Conservation (phyloP, 2,888 invertebrate species). For the Drosophila mulleri region DNA sequence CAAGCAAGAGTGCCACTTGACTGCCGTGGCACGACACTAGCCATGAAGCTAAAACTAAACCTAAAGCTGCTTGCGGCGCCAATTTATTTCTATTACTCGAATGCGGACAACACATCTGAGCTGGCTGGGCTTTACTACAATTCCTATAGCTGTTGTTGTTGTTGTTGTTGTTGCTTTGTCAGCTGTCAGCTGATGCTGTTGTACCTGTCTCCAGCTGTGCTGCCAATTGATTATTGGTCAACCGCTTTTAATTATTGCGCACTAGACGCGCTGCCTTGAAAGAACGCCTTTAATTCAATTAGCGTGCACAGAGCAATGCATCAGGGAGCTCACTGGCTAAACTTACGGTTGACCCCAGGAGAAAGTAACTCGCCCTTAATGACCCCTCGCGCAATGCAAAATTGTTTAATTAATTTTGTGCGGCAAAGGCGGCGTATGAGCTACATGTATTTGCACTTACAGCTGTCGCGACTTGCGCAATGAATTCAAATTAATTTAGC, state of each 20-base stretch:
- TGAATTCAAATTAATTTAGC: slow-evolving; percentile 76
- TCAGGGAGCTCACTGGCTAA: slow-evolving; percentile 15
- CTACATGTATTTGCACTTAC: slow-evolving; percentile 72
- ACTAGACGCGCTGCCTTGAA: slow-evolving; percentile 16
- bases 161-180: slow-evolving; percentile 19
- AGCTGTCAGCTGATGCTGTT: slow-evolving; percentile 31
- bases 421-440: slow-evolving; percentile 41
- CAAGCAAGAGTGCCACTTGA: slow-evolving; percentile 51
- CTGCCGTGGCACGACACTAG: slow-evolving; percentile 47
- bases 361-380: not conserved
- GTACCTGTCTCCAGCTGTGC: slow-evolving; percentile 71
- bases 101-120: slow-evolving; percentile 19
- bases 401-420: slow-evolving; percentile 58
- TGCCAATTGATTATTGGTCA: slow-evolving; percentile 74
- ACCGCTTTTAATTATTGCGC: slow-evolving; percentile 71
- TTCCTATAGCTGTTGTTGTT: not conserved
- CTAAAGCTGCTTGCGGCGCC: slow-evolving; percentile 62
- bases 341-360: not conserved
- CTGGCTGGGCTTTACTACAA: slow-evolving; percentile 7
- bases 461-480: slow-evolving; percentile 41
- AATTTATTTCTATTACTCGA: slow-evolving; percentile 73
- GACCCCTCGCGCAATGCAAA: slow-evolving; percentile 35
- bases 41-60: slow-evolving; percentile 36
- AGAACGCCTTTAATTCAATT: slow-evolving; percentile 63
- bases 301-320: slow-evolving; percentile 46